These are phyloP conservation scores for Manacus vitellinus DNA, from an alignment of 2,113 vertebrate species.

Conservation along the genomic window DNA sequence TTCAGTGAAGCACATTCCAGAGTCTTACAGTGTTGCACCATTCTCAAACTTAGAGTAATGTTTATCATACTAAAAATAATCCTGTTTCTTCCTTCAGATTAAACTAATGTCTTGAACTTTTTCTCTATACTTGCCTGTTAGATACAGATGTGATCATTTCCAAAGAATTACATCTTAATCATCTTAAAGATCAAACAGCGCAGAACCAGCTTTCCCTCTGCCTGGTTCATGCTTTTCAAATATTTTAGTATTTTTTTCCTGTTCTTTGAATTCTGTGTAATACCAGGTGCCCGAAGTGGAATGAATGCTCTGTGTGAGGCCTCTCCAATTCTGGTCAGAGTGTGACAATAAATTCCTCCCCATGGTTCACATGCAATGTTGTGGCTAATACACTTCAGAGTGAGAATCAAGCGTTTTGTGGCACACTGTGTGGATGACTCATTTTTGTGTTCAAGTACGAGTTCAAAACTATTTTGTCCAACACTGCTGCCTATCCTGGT, in stretches of 20 bases:
- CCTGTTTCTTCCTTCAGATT: not conserved
- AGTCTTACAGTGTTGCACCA: not conserved
- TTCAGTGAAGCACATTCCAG: not conserved
- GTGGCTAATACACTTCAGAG: not conserved
- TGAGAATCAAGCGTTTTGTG: not conserved
- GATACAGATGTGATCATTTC: not conserved
- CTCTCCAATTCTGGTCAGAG: not conserved
- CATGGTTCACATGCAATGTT: not conserved
- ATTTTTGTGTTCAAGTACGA: not conserved
- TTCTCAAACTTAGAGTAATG: not conserved
- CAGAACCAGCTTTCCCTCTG: not conserved
- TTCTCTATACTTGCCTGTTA: not conserved
- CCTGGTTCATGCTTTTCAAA: not conserved
- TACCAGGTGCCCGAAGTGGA: not conserved
- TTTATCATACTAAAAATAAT: not conserved
- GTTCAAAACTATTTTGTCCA: not conserved
- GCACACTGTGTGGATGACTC: not conserved
- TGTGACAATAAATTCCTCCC: not conserved
- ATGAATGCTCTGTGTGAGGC: not conserved
- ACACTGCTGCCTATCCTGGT: not conserved
- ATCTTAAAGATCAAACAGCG: not conserved
- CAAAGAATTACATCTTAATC: not conserved
- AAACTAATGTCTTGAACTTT: not conserved
- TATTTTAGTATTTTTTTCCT: not conserved
- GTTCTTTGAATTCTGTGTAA: not conserved